These are phyloP conservation scores for Neodon shergylaensis DNA, from an alignment of 2,113 vertebrate species.

Conservation along the genomic window DNA sequence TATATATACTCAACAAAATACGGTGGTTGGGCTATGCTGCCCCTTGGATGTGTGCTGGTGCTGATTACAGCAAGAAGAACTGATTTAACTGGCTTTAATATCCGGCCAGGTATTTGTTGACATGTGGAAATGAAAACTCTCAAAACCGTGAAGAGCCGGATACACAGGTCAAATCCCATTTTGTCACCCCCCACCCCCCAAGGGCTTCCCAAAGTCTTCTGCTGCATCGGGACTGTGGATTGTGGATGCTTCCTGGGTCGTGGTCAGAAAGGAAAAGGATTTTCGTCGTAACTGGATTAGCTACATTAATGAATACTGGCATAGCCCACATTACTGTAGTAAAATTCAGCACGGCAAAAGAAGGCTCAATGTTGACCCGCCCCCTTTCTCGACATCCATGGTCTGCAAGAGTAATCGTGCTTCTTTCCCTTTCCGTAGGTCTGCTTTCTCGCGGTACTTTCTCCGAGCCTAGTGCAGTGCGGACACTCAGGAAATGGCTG, in stretches of 20 bases:
- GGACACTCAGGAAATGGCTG: neutral
- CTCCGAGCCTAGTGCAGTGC: neutral
- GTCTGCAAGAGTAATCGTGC: neutral
- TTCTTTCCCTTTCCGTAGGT: neutral
- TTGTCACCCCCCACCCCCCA: neutral
- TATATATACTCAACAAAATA: conserved; percentile 47
- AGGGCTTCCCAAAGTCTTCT: neutral
- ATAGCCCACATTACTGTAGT: conserved; percentile 3
- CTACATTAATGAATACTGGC: conserved; percentile 37
- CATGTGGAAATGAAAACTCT: conserved; percentile 68
- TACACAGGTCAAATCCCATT: conserved; percentile 49
- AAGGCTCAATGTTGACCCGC: neutral
- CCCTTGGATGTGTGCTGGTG: conserved; percentile 53
- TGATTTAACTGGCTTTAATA: conserved; percentile 72
- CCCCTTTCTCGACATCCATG: neutral
- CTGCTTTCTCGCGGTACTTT: neutral
- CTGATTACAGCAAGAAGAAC: conserved; percentile 67
- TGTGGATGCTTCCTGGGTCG: neutral
- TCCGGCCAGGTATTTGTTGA: conserved; percentile 67
- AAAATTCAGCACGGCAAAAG: neutral
- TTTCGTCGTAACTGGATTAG: conserved; percentile 47
- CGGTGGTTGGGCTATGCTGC: neutral
- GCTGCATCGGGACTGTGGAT: neutral
- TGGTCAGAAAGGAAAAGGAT: neutral
- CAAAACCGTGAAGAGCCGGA: conserved; percentile 57